Evolutionary conservation across 2,797 vertebrate genomes (phyloP).

Genomic region (Acanthurus leucopareius): DNA sequence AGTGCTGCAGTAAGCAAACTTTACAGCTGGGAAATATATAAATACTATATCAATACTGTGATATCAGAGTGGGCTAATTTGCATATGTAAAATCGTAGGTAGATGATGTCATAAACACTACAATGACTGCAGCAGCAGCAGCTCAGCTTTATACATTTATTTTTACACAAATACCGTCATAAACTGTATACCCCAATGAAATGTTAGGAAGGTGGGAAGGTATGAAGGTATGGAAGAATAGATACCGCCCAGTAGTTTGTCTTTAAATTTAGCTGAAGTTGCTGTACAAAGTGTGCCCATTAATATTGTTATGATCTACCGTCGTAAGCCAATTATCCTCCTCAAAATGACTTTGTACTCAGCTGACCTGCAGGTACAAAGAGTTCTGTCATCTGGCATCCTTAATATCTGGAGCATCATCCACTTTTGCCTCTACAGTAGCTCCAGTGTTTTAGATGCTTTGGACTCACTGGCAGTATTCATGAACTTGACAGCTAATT

Average conservation of each 20-base stretch:
- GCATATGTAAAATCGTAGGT: no score
- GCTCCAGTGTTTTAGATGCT: conserved; percentile 55
- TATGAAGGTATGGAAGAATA: no score
- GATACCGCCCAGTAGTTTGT: not conserved
- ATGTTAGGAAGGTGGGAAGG: no score
- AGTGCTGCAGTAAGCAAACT: no score
- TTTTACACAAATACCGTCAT: no score
- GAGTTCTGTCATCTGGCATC: conserved; percentile 47
- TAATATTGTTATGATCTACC: conserved; percentile 16
- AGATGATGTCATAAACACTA: no score
- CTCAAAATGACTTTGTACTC: conserved; percentile 54
- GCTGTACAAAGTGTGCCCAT: conserved; percentile 26
- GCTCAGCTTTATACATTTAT: no score
- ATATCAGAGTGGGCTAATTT: no score
- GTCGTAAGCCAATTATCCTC: conserved; percentile 35
- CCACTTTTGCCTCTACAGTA: conserved; percentile 54
- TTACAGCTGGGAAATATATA: no score
- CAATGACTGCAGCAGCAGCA: no score
- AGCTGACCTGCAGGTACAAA: conserved; percentile 61
- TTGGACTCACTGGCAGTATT: conserved; percentile 35
- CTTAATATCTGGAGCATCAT: conserved; percentile 57
- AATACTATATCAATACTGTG: no score
- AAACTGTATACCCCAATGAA: no score
- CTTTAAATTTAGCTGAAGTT: conserved; percentile 23
- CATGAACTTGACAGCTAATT: conserved; percentile 28